phyloP scores from a whole-genome alignment of 2,113 vertebrate genomes.

The Myotis lucifugus region DNA sequence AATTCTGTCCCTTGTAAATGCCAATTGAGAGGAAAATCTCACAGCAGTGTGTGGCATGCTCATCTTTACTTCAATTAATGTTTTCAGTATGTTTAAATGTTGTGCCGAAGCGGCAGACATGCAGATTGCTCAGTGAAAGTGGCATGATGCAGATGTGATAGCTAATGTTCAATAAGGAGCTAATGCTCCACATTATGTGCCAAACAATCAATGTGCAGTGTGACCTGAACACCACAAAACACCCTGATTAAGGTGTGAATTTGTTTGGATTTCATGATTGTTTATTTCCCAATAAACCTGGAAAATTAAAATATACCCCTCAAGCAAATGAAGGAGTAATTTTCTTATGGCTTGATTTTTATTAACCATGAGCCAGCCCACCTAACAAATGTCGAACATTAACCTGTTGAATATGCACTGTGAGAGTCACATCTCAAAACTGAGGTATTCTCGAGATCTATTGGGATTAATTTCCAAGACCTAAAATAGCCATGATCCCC shows the following conservation, averaged over 20 bases:
- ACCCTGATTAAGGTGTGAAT: background rate
- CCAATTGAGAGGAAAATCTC: constrained; percentile 10
- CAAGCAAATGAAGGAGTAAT: constrained; percentile 4
- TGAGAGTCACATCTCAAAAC: constrained; percentile 18
- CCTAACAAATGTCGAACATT: constrained; percentile 17
- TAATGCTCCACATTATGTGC: background rate
- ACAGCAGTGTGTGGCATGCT: background rate
- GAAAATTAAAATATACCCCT: constrained; percentile 10
- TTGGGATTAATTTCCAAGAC: constrained; percentile 15
- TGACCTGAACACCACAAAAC: background rate
- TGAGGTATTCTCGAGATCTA: background rate
- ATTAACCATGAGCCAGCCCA: background rate
- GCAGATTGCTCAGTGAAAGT: background rate
- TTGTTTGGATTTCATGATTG: constrained; percentile 1
- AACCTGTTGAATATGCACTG: background rate
- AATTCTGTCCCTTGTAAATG: background rate
- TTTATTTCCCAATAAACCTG: constrained; percentile 16
- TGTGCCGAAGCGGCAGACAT: background rate
- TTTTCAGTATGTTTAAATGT: background rate
- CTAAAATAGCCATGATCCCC: constrained; percentile 17
- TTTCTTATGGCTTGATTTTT: background rate
- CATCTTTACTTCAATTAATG: constrained; percentile 1
- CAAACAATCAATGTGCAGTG: background rate
- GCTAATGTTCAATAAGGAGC: constrained; percentile 7
- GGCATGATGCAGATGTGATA: background rate